Conservation (phyloP, 2,797 vertebrate species). For the Paguma larvata region DNA sequence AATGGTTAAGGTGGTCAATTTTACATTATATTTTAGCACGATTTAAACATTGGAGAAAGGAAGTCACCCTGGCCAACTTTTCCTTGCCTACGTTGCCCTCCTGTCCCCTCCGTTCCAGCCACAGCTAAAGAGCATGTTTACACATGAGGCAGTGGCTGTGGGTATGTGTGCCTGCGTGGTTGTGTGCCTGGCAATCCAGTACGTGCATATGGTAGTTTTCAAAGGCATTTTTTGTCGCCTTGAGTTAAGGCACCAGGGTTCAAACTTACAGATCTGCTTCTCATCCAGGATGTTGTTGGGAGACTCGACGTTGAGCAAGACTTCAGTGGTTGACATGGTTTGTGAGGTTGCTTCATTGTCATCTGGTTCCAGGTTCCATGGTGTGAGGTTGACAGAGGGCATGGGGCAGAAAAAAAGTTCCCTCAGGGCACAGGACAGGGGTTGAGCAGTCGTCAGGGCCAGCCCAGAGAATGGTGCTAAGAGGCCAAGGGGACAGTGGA, state of each 20-base stretch:
- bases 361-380: slow-evolving; percentile 72
- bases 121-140: not conserved
- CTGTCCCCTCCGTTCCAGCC: not conserved
- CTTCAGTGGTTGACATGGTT: slow-evolving; percentile 91
- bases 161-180: too few species aligned
- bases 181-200: not conserved
- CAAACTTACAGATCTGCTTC: slow-evolving; percentile 92
- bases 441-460: not conserved
- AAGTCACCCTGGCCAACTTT: not conserved
- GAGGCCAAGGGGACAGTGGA: not conserved
- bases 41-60: not conserved
- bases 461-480: not conserved
- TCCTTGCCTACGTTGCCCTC: not conserved
- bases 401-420: not conserved
- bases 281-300: slow-evolving; percentile 95
- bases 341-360: slow-evolving; percentile 92
- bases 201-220: not conserved
- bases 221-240: not conserved
- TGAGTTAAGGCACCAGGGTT: not conserved
- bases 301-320: slow-evolving; percentile 94
- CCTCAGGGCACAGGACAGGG: slow-evolving; percentile 1
- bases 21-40: not conserved
- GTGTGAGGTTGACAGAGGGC: too few species aligned
- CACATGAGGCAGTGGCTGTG: too few species aligned
- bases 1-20: not conserved